phyloP scores from a whole-genome alignment of 2,797 vertebrate genomes.

The Crocodylus rhombifer region DNA sequence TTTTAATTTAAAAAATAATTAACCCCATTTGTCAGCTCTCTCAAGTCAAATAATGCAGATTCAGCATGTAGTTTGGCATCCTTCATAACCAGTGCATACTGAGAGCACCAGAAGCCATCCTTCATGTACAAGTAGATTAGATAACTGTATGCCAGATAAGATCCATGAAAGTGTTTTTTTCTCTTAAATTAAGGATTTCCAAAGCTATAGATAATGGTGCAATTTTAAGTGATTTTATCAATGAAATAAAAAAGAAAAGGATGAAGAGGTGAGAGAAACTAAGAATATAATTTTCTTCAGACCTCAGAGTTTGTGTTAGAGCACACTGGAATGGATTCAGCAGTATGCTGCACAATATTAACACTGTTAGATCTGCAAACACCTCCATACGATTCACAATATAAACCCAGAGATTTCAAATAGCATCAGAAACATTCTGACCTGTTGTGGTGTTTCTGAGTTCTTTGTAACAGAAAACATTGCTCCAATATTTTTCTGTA shows the following conservation, averaged over 20 bases:
- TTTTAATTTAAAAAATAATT: slow-evolving; percentile 8
- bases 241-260: not conserved
- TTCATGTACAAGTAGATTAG: not conserved
- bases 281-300: not conserved
- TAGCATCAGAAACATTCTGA: too few relatives aligned
- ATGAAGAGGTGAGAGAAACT: not conserved
- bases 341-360: too few relatives aligned
- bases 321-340: too few relatives aligned
- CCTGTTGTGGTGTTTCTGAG: too few relatives aligned
- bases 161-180: not conserved
- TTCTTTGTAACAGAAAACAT: too few relatives aligned
- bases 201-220: not conserved
- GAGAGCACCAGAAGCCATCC: not conserved
- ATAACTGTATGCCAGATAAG: not conserved
- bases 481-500: too few relatives aligned
- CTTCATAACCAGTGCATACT: not conserved
- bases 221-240: not conserved
- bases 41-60: not conserved
- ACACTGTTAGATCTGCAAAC: too few relatives aligned
- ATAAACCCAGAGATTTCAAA: too few relatives aligned
- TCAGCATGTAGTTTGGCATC: not conserved
- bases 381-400: too few relatives aligned
- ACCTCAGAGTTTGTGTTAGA: not conserved
- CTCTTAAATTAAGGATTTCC: not conserved
- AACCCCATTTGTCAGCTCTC: not conserved